These are phyloP conservation scores for Alfaro cultratus DNA, from an alignment of 2,797 vertebrate genomes.

Conservation along the genomic window DNA sequence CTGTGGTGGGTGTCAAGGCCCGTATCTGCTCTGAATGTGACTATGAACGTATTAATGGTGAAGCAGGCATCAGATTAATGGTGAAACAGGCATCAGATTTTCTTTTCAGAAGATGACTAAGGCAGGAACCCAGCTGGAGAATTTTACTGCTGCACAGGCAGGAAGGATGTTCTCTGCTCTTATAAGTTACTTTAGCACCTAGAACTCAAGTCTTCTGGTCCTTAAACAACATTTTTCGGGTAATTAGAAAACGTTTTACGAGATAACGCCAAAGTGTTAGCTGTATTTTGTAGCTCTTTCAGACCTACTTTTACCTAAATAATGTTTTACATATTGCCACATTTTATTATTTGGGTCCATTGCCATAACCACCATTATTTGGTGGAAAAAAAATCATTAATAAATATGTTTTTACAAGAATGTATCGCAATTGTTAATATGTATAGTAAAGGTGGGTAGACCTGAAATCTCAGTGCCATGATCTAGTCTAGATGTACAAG, in stretches of 20 bases:
- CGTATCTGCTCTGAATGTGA: constrained; percentile 26
- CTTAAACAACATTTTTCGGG: neutral
- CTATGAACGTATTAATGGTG: constrained; percentile 39
- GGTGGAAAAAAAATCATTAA: neutral
- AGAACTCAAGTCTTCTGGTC: neutral
- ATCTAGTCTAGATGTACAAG: neutral
- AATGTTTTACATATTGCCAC: neutral
- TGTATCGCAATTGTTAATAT: neutral
- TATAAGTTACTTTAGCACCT: neutral
- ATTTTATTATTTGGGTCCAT: neutral
- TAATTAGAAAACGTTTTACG: neutral
- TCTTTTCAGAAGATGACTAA: constrained; percentile 9
- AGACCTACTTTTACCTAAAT: neutral
- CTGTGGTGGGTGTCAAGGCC: constrained; percentile 55
- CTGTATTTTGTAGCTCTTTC: neutral
- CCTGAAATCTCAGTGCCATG: neutral
- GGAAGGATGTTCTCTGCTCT: neutral
- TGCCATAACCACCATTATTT: neutral
- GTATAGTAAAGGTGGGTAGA: neutral
- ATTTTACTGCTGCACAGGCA: constrained; percentile 23
- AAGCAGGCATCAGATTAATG: constrained; percentile 29
- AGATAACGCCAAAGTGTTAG: neutral
- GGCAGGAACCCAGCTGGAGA: constrained; percentile 32
- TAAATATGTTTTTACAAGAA: neutral
- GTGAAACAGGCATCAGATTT: constrained; percentile 23